A percentile compares a stretch with the other conserved stretches of the same genome.
Evolutionary conservation across 2,797 vertebrate genomes (phyloP).

Genomic region (Neosalanx taihuensis): DNA sequence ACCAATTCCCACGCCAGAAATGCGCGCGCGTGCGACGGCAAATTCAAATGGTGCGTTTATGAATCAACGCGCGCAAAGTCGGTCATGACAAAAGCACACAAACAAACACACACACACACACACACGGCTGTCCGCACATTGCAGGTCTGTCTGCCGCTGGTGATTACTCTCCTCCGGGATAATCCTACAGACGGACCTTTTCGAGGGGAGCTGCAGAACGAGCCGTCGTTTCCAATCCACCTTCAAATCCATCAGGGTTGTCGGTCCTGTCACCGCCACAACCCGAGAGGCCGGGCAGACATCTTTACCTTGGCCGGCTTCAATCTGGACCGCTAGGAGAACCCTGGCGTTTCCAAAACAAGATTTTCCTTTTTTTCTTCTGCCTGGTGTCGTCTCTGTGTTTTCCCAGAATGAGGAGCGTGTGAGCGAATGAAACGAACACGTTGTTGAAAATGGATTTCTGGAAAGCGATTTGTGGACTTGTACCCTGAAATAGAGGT

Average conservation of each 20-base stretch:
- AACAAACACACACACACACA: neutral
- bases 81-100: neutral
- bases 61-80: neutral
- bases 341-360: constrained; percentile 39
- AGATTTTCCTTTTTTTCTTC: neutral
- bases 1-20: neutral
- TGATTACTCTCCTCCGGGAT: constrained; percentile 37
- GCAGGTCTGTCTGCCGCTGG: constrained; percentile 20
- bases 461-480: neutral
- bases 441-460: neutral
- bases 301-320: constrained; percentile 49
- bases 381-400: no score
- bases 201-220: constrained; percentile 47
- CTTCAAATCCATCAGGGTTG: constrained; percentile 55
- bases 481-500: no score
- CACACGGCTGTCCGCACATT: neutral
- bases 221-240: constrained; percentile 51
- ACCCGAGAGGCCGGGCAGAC: constrained; percentile 33
- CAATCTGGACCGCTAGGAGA: constrained; percentile 42
- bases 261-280: constrained; percentile 31
- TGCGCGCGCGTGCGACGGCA: neutral
- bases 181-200: constrained; percentile 47
- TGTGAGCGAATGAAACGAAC: constrained; percentile 46
- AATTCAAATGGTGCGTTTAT: no score
- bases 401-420: neutral